Conservation (phyloP, 2,113 vertebrate genomes). For the Hoplias malabaricus region DNA sequence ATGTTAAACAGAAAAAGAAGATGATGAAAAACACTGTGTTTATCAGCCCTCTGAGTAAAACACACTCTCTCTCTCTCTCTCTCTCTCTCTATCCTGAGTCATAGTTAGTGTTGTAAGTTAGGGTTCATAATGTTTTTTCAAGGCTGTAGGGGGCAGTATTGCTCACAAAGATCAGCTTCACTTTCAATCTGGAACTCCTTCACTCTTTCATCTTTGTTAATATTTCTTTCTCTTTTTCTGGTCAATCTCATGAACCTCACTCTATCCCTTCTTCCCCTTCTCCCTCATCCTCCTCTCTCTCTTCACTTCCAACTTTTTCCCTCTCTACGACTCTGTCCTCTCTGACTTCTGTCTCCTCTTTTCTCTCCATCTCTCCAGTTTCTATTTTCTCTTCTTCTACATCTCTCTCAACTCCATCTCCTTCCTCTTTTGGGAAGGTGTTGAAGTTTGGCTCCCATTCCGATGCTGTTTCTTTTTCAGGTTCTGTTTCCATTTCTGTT, state of each 20-base stretch:
- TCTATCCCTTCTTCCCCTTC: neutral
- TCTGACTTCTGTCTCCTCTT: neutral
- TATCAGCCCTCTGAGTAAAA: too few relatives aligned
- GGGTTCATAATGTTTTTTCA: neutral
- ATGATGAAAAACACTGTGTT: too few relatives aligned
- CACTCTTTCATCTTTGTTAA: neutral
- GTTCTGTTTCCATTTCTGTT: neutral
- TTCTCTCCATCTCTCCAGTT: neutral
- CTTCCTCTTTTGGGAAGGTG: neutral
- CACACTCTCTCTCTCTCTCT: neutral
- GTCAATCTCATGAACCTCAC: neutral
- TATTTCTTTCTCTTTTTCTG: neutral
- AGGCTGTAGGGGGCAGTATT: neutral
- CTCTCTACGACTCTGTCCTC: too few relatives aligned
- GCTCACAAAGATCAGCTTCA: neutral
- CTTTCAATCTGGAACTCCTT: neutral
- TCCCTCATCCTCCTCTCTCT: conserved; percentile 2
- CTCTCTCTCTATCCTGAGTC: neutral
- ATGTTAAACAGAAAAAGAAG: too few relatives aligned
- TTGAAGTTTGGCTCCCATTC: too few relatives aligned
- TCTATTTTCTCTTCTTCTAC: neutral
- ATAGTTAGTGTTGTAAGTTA: neutral
- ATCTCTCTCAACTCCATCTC: neutral
- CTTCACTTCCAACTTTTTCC: neutral
- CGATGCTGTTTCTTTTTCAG: neutral